Base-by-base conservation (phyloP, 2,888 invertebrate species). In the Ctena decussata region DNA sequence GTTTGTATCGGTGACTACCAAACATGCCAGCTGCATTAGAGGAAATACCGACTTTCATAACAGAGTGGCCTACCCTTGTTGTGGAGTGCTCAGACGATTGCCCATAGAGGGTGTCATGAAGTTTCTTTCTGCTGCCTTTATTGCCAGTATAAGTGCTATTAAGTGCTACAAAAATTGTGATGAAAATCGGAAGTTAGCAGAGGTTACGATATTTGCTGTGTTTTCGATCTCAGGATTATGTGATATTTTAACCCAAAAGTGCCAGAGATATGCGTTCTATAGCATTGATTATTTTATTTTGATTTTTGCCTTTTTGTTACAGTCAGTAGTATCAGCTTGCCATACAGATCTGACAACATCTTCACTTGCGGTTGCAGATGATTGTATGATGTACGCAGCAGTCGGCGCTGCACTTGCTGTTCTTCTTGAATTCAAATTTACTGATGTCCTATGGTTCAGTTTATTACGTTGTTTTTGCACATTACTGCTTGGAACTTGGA, bases 401-500 rank as follows among this genome's bases (percentile, higher is more conserved):
- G 35, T 72, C n/a, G 30, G 41, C 6, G 75, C 37, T n/a, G 79
- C 83, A 15, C 32, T 83, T 24, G 60, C 79, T 1, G 53, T 83
- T 60, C 57, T 83, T 27, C 41, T 83, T 0, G 83, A 83, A 39
- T 79, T 83, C 49, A 79, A 65, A 49, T 76, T 44, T 30, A 32
- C 53, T 11, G 41, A 57, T 60, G 41, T 69, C 21, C 30, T 83
- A 32, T 83, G 83, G 83, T 83, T 83, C 32, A 57, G 79, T 1
- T 49, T 83, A 39, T 53, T 76, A n/a, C 70, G 83, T 21, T 39
- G 75, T 27, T 80, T 71, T 46, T 75, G 75, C 27, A 83, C 83
- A 27, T 3, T 83, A 32, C 32, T 83, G 37, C 76, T 83, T 0
- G 83, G 79, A 32, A 83, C 83, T 30, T 83, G 83, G 83, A 44